Base-by-base conservation (phyloP, 1,140 invertebrate species). In the Zaprionus africanus region DNA sequence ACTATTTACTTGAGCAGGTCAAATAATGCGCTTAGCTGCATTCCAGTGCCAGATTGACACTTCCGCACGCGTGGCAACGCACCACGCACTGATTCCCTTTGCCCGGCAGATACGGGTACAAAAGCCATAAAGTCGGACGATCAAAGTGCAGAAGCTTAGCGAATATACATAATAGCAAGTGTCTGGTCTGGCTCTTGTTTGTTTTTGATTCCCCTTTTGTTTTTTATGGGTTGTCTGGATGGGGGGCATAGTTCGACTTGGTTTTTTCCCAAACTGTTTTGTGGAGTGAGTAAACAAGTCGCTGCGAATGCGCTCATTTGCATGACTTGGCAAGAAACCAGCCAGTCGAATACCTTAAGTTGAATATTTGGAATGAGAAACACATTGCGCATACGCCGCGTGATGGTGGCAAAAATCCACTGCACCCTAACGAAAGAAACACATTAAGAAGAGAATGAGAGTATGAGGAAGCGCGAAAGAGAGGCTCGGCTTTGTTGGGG, bases 321-420 rank as follows among this genome's bases (percentile, higher is more conserved):
- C 77, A 88, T 87, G 83, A 87, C 77, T 88, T 79, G 73, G 70
- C 83, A 82, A 59, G 68, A 87, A 79, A 63, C 15, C 53, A 22
- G 49, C 38, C 38, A 24, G 43, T 22, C 58, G 57, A 57, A 69
- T 54, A 67, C 68, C 66, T 78, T 82, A 51, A 85, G 71, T 79
- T 71, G 85, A 71, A 68, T 65, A 73, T 60, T 28, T 12, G 15
- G 57, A 26, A 46, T 87, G 83, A 13, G 41, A 7, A 87, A 66
- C 49, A 73, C 26, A 54, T 67, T 53, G 56, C 63, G 67, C 46
- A 69, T 76, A 70, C 59, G 73, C 59, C 17, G 17, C 54, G 54
- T 46, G 28, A 1, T 46, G 36, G 53, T 13, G 15, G n/a, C n/a
- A 24, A 65, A 57, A 65, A 15, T 15, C 13, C 57, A 66, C 53